phyloP scores from a whole-genome alignment of 2,888 invertebrate species.

The Gerris lacustris region DNA sequence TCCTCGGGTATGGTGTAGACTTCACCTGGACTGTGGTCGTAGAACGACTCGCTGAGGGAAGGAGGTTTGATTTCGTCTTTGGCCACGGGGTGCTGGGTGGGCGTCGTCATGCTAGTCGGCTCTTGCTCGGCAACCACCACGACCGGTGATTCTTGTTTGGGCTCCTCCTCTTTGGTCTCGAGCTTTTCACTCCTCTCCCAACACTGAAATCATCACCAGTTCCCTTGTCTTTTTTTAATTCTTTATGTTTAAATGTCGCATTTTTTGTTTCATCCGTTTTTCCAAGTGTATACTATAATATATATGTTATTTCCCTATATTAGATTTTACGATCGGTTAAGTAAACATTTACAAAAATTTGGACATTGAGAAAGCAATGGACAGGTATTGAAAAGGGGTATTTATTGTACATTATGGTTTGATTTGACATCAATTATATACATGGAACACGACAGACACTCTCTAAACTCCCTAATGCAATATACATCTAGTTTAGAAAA shows the following conservation, averaged over 20 bases:
- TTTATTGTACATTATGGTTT: too few species aligned
- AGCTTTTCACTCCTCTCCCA: constrained; percentile 25
- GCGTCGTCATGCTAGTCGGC: constrained; percentile 25
- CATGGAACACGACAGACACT: too few species aligned
- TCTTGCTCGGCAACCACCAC: constrained; percentile 28
- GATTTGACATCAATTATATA: too few species aligned
- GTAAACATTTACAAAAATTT: too few species aligned
- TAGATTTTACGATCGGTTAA: too few species aligned
- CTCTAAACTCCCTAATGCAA: too few species aligned
- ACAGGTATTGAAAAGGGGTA: too few species aligned
- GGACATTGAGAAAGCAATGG: too few species aligned
- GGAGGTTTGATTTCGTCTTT: constrained; percentile 26
- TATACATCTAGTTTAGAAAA: too few species aligned
- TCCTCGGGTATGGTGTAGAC: constrained; percentile 43
- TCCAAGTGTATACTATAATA: too few species aligned
- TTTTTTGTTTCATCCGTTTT: too few species aligned
- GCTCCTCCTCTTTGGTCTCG: constrained; percentile 23
- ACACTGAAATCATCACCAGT: constrained; percentile 21
- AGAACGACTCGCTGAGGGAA: constrained; percentile 31
- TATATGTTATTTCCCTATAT: too few species aligned
- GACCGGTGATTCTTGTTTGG: constrained; percentile 26
- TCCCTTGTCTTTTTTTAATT: not conserved
- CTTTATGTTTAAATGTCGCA: not conserved
- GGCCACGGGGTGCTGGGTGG: constrained; percentile 6
- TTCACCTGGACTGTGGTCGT: constrained; percentile 39